Conservation (phyloP, 2,797 vertebrate genomes). For the Lycodopsis pacificus region DNA sequence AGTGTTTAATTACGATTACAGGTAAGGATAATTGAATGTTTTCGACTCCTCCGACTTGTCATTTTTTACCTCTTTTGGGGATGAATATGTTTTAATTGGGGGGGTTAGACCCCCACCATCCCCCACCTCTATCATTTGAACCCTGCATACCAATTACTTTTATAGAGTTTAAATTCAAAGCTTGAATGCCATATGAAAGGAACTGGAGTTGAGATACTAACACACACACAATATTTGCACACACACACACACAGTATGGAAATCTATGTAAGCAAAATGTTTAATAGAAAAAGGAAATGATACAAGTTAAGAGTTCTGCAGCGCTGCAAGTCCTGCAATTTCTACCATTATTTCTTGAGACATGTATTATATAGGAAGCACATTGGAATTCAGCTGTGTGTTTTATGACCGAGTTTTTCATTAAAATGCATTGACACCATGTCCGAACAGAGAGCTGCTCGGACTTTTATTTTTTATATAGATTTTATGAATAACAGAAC, state of each 20-base stretch:
- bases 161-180: slow-evolving; percentile 11
- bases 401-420: neutral
- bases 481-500: neutral
- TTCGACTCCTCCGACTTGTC: neutral
- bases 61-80: neutral
- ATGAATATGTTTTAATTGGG: neutral
- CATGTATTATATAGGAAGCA: neutral
- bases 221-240: neutral
- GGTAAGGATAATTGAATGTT: neutral
- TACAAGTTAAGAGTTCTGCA: neutral
- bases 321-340: neutral
- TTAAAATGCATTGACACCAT: neutral
- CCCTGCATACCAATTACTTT: neutral
- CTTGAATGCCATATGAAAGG: slow-evolving; percentile 1
- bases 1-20: neutral
- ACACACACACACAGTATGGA: too few relatives aligned
- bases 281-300: neutral
- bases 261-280: neutral
- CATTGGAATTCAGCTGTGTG: neutral
- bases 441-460: neutral
- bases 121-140: neutral
- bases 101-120: neutral
- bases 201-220: neutral
- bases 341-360: neutral
- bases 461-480: too few relatives aligned